These are phyloP conservation scores for Diogma glabrata DNA, from an alignment of 2,888 invertebrate species.

Conservation along the genomic window DNA sequence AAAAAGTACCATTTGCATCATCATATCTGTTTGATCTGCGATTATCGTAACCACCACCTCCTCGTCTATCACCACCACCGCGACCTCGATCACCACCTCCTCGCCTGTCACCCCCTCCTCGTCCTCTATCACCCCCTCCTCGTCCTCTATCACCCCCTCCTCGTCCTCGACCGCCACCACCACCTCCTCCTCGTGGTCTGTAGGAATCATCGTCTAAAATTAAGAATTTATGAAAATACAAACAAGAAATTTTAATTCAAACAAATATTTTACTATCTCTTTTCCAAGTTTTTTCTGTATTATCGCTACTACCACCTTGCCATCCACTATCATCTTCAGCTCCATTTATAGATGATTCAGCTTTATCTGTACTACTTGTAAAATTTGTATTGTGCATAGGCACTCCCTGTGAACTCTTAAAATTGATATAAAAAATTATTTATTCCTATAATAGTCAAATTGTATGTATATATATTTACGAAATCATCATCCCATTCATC, in stretches of 20 bases:
- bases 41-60: constrained; percentile 15
- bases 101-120: constrained; percentile 16
- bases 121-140: constrained; percentile 23
- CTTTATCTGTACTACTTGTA: not conserved
- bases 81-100: constrained; percentile 14
- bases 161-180: constrained; percentile 31
- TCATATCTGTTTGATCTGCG: constrained; percentile 10
- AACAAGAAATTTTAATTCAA: not conserved
- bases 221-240: not conserved
- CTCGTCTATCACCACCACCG: constrained; percentile 16
- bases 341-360: constrained; percentile 5
- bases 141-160: constrained; percentile 25
- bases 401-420: no score
- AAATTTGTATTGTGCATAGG: not conserved
- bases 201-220: constrained; percentile 28
- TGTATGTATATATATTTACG: no score
- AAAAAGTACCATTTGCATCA: constrained; percentile 23
- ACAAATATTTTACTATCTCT: no score
- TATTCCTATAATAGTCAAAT: no score
- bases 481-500: constrained; percentile 22
- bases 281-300: no score
- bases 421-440: no score
- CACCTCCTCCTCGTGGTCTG: constrained; percentile 30
- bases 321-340: constrained; percentile 20
- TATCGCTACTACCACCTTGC: constrained; percentile 18